Evolutionary conservation across 2,888 invertebrate species (phyloP), one percentile per base, ranked within the genome.

Genomic region (Idaea aversata): DNA sequence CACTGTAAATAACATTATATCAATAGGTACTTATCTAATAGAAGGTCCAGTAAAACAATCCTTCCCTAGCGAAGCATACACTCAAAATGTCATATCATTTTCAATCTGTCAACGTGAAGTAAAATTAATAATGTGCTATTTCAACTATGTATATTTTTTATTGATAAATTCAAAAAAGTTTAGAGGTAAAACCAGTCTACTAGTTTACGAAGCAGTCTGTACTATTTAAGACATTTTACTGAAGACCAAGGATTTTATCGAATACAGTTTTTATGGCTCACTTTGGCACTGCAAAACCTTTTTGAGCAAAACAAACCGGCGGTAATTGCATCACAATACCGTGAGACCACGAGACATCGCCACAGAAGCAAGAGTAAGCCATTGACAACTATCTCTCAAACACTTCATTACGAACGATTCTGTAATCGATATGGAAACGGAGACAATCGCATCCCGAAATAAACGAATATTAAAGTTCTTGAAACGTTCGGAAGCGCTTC

Each of bases 101-200:
- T 77, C 75, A 78, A 83, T 78, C 76, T 78, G 77, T 81, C 78
- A 84, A 86, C 83, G 82, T 78, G 79, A 79, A 81, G 79, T 84
- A 84, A 81, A 47, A 84, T 86, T 83, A 85, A 86, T 85, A 75
- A 82, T 79, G 82, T 73, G 77, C 78, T 83, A 84, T 86, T 86
- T 88, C 84, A 85, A 87, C 83, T 87, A 87, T 85, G 82, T 84
- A 86, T 82, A 86, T 71, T 84, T 81, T n/a, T 47, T 78, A 79
- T 79, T 81, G 78, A 81, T 80, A 82, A 75, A 83, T 85, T 86
- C 81, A 86, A 87, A 87, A 88, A 88, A 83, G 79, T 81, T 85
- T 87, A 85, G 86, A 90, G 89, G 88, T 91, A 91, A 81, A 87
- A 87, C 88, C 91, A 92, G 92, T 91, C 92, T 91, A 91, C 85